Evolutionary conservation across 2,113 vertebrate genomes (phyloP).

Genomic region (Madoqua kirkii): DNA sequence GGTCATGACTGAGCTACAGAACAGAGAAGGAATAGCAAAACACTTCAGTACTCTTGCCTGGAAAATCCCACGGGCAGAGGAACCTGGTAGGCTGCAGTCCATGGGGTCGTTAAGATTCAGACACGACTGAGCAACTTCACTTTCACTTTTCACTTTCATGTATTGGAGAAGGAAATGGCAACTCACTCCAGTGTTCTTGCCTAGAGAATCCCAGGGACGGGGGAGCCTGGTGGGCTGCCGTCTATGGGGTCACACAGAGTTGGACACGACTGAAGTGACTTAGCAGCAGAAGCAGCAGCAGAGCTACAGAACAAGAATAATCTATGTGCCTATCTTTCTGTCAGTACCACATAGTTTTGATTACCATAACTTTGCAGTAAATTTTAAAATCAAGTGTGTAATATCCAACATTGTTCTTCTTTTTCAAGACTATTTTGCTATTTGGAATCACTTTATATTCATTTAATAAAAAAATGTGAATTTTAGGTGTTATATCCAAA

Average conservation of each 20-base stretch:
- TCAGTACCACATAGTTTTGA: background rate
- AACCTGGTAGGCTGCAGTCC: background rate
- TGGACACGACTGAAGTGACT: rapidly evolving
- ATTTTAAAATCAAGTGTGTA: background rate
- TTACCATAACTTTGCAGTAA: background rate
- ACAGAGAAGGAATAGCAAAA: no score
- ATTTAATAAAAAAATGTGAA: background rate
- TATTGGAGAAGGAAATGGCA: no score
- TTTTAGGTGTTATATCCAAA: background rate
- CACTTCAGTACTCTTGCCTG: no score
- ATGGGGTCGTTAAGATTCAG: background rate
- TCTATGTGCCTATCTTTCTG: background rate
- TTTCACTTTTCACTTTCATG: no score
- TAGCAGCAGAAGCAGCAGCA: no score
- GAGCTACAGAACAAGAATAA: background rate
- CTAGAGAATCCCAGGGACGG: no score
- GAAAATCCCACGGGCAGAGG: no score
- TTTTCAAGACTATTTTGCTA: background rate
- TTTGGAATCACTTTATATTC: background rate
- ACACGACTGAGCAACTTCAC: no score
- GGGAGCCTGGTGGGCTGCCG: no score
- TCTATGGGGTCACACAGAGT: no score
- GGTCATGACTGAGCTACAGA: background rate
- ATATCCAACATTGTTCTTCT: background rate
- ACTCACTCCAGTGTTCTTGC: no score